These are phyloP conservation scores for Rotaria sp. DNA, from an alignment of 2,888 invertebrate genomes.

Conservation along the genomic window DNA sequence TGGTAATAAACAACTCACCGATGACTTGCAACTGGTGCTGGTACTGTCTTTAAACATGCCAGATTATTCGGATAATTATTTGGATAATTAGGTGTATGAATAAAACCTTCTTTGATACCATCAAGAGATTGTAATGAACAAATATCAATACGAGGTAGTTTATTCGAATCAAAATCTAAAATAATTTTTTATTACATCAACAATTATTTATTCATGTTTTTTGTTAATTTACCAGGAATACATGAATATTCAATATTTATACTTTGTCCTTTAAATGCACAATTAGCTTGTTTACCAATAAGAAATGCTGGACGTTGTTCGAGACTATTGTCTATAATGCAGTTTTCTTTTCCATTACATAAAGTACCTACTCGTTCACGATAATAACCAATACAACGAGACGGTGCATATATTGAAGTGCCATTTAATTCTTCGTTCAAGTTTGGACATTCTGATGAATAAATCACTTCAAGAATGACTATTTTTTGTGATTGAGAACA, in stretches of 20 bases:
- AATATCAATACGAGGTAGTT: background rate
- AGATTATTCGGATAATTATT: background rate
- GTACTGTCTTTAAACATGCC: background rate
- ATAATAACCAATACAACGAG: constrained; percentile 1
- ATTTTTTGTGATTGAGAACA: background rate
- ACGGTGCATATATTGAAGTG: background rate
- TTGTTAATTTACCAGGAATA: background rate
- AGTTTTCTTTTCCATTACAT: background rate
- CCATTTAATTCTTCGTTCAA: background rate
- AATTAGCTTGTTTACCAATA: background rate
- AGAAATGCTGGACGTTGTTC: background rate
- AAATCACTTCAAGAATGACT: background rate
- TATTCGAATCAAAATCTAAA: background rate
- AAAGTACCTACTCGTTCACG: background rate
- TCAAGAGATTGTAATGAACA: background rate
- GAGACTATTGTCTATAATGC: background rate
- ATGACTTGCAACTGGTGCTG: background rate
- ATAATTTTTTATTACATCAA: too few species aligned
- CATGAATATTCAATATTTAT: constrained; percentile 25
- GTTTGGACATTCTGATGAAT: background rate
- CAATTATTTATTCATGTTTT: background rate
- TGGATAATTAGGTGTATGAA: constrained; percentile 23
- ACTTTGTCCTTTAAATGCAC: background rate
- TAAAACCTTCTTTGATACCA: background rate
- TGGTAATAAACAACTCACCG: background rate